A percentile compares a stretch with the other conserved stretches of the same genome.
phyloP scores from a whole-genome alignment of 92 coral and sea anemone species.

The Chrysogorgia sp. region DNA sequence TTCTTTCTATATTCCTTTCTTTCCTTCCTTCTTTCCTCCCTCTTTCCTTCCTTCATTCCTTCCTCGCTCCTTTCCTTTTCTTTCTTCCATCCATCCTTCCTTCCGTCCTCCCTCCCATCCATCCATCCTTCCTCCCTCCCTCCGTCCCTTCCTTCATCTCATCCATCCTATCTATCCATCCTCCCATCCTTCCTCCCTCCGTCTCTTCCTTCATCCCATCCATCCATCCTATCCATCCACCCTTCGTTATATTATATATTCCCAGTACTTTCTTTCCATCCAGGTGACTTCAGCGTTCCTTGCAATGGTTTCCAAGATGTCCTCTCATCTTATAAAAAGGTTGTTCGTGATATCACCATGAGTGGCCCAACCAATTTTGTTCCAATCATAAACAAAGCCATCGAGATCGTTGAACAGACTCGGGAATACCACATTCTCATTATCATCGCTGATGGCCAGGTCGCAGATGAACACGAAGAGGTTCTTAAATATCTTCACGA shows the following conservation, averaged over 20 bases:
- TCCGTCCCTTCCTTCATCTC: not conserved
- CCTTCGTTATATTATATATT: not conserved
- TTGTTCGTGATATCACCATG: slow-evolving; percentile 75
- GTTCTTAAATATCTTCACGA: no score
- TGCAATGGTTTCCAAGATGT: slow-evolving; percentile 85
- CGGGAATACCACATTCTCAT: slow-evolving; percentile 77
- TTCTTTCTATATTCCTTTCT: no score
- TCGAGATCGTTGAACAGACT: slow-evolving; percentile 75
- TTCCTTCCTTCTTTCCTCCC: no score
- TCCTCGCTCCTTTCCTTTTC: no score
- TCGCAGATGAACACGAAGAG: slow-evolving; percentile 85
- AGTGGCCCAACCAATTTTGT: slow-evolving; percentile 98
- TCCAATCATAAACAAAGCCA: slow-evolving; percentile 85
- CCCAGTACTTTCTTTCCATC: not conserved
- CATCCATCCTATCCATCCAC: not conserved
- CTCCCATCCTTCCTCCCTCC: not conserved
- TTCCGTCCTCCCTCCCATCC: no score
- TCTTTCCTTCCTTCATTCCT: no score
- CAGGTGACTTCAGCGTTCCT: slow-evolving; percentile 60
- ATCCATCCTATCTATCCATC: not conserved
- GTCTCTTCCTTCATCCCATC: not conserved
- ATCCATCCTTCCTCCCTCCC: no score
- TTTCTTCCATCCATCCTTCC: no score
- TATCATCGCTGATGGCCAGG: slow-evolving; percentile 97
- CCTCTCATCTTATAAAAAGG: slow-evolving; percentile 72